Conservation (phyloP, 2,113 vertebrate species). For the Colistium nudipinnis region DNA sequence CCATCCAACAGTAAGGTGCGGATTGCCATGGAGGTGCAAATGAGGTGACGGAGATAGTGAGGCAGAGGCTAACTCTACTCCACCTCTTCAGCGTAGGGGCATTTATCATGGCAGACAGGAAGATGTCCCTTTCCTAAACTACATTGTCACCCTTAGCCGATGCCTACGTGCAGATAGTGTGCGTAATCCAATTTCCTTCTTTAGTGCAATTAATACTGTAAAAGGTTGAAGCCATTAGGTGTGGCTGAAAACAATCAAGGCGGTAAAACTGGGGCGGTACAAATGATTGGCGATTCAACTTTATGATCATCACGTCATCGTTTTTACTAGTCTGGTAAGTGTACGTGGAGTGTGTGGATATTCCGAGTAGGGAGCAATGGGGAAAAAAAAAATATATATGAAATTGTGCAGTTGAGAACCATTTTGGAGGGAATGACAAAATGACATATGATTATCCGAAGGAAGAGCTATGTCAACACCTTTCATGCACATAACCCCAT, state of each 20-base stretch:
- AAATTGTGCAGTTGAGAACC: conserved; percentile 11
- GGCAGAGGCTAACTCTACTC: conserved; percentile 43
- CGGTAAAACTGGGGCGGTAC: not conserved
- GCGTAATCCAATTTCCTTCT: conserved; percentile 1
- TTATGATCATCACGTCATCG: not conserved
- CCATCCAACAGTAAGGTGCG: conserved; percentile 17
- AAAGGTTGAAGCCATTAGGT: not conserved
- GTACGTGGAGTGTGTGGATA: not conserved
- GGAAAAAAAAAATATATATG: conserved; percentile 40
- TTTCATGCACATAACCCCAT: conserved; percentile 52
- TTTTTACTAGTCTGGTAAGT: not conserved
- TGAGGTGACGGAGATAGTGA: conserved; percentile 41
- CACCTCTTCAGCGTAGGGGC: conserved; percentile 34
- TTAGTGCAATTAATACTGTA: not conserved
- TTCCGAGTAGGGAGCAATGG: conserved; percentile 8
- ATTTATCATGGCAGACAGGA: conserved; percentile 8
- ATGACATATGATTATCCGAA: conserved; percentile 59
- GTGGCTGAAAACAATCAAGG: not conserved
- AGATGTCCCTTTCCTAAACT: conserved; percentile 15
- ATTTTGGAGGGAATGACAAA: conserved; percentile 62
- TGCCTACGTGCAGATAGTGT: not conserved
- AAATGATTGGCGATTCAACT: not conserved
- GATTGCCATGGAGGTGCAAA: conserved; percentile 53
- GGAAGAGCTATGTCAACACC: conserved; percentile 56
- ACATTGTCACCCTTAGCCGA: conserved; percentile 1